Percentiles rank a stretch among this genome's conserved stretches.
Evolutionary conservation across 1,140 invertebrate genomes (phyloP).

Genomic region (Bathynomus jamesi): DNA sequence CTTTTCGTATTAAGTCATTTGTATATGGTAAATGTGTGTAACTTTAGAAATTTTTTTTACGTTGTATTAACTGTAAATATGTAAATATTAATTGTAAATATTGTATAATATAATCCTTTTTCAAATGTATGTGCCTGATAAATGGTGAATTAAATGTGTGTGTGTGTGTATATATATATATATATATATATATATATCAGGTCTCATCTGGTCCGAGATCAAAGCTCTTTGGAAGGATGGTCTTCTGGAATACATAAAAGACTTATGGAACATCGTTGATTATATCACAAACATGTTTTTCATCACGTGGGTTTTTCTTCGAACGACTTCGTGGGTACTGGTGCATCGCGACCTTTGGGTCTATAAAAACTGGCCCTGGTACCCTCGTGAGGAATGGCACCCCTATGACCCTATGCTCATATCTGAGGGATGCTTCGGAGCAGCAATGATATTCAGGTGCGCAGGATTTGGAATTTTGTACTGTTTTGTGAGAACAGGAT

Average conservation of each 20-base stretch:
- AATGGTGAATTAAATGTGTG: too few relatives aligned
- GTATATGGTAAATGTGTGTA: too few relatives aligned
- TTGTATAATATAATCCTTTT: too few relatives aligned
- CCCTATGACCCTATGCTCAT: conserved; percentile 88
- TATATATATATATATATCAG: conserved; percentile 27
- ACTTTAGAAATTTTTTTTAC: too few relatives aligned
- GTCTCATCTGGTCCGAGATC: conserved; percentile 71
- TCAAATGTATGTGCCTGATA: too few relatives aligned
- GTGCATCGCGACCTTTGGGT: conserved; percentile 29
- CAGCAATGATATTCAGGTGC: conserved; percentile 89
- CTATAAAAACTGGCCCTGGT: conserved; percentile 53
- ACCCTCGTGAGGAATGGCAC: conserved; percentile 78
- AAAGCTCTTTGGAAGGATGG: conserved; percentile 83
- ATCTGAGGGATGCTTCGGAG: conserved; percentile 87
- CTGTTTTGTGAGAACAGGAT: too few relatives aligned
- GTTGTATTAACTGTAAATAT: too few relatives aligned
- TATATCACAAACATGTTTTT: conserved; percentile 92
- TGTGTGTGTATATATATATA: conserved; percentile 20
- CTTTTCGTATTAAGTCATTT: too few relatives aligned
- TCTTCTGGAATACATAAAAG: conserved; percentile 76
- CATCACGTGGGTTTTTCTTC: conserved; percentile 76
- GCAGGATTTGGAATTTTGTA: too few relatives aligned
- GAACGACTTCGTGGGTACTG: conserved; percentile 41
- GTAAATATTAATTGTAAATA: too few relatives aligned
- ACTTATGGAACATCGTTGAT: conserved; percentile 95